Base-by-base conservation (phyloP, 2,113 vertebrate species). In the Cyanistes caeruleus region DNA sequence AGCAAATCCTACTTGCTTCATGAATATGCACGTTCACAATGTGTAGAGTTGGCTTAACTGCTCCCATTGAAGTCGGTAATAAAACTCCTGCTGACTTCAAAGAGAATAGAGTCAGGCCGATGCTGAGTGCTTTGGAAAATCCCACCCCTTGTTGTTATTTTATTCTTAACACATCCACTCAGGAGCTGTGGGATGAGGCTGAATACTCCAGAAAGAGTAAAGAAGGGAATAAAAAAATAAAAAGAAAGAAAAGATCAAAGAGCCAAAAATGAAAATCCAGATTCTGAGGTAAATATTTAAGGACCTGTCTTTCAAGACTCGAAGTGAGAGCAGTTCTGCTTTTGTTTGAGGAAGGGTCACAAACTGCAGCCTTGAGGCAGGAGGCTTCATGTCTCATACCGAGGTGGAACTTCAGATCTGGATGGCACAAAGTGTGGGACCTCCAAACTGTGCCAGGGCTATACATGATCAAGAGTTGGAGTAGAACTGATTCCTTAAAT, bases 41-140 rank as follows among this genome's bases (percentile, higher is more conserved):
- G 48, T 77, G 64, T 60, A 86, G 87, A 69, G 2, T 52, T 75
- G 88, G 90, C 73, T 95, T 90, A 96, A 95, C 93, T 19, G 69
- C 85, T 95, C 83, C 88, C 88, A 81, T 46, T 93, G 93, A 97
- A 93, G 93, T 75, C 41, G 88, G 85, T 96, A 90, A 96, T 93
- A 84, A 94, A 97, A 94, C 76, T 96, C 93, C 92, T 92, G 79
- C 92, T 90, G 95, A 96, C 96, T 96, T 95, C 96, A 97, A 95
- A 96, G 88, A 81, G 92, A 89, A 90, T 25, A 65, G 75, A 91
- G 86, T 31, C 75, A 72, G 88, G 69, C 72, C 24, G 5, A 78
- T n/a, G 69, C 75, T 4, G 72, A 90, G 62, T 41, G 73, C 93
- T 95, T 96, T 90, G 92, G 92, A 96, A 97, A 97, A 96, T 96